A percentile compares a stretch with the other conserved stretches of the same genome.
These are phyloP conservation scores for Alaudala cheleensis DNA, from an alignment of 2,113 vertebrate species.

Conservation along the genomic window DNA sequence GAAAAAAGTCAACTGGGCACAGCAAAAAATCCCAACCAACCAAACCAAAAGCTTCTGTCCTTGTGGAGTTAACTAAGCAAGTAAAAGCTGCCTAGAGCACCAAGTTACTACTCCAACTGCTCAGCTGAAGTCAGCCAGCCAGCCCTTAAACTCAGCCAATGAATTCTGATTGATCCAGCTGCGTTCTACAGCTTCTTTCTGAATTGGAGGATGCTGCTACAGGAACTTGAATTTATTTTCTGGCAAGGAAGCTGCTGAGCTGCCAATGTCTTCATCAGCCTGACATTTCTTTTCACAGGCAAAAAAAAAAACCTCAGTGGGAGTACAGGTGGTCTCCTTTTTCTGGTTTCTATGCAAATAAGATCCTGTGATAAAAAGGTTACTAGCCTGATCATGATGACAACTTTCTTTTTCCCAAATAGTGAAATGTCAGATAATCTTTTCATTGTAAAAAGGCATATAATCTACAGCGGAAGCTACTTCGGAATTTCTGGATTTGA, in stretches of 20 bases:
- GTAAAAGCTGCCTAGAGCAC: neutral
- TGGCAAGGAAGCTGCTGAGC: neutral
- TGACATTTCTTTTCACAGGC: neutral
- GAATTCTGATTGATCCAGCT: neutral
- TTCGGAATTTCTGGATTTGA: neutral
- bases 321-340: neutral
- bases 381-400: neutral
- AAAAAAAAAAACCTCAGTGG: neutral
- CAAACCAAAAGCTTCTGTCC: neutral
- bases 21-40: neutral
- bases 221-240: neutral
- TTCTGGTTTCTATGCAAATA: neutral
- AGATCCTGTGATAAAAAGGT: neutral
- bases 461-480: neutral
- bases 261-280: neutral
- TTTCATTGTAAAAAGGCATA: neutral
- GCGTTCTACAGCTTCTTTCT: neutral
- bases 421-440: neutral
- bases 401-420: neutral
- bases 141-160: neutral
- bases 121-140: neutral
- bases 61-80: neutral
- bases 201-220: neutral
- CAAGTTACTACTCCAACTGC: neutral
- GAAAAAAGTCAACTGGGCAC: neutral